phyloP scores from a whole-genome alignment of 2,888 invertebrate genomes.

The Apotomis betuletana region DNA sequence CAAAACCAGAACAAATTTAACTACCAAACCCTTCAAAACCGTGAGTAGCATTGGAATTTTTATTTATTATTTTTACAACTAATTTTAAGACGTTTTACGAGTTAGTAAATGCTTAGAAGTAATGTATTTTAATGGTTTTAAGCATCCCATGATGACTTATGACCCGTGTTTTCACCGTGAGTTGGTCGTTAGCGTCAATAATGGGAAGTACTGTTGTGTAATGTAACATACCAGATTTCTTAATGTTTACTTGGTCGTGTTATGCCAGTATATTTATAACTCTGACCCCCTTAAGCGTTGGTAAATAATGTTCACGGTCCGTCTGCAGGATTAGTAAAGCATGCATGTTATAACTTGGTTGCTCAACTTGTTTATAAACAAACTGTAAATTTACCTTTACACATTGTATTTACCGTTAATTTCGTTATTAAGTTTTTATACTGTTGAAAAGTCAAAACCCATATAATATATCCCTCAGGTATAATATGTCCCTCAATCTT shows the following conservation, averaged over 20 bases:
- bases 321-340: neutral
- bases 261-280: slow-evolving; percentile 8
- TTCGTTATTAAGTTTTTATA: neutral
- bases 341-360: neutral
- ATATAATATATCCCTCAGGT: neutral
- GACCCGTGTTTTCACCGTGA: slow-evolving; percentile 13
- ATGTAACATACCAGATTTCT: slow-evolving; percentile 23
- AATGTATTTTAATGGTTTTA: slow-evolving; percentile 17
- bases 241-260: slow-evolving; percentile 13
- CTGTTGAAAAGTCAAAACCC: neutral
- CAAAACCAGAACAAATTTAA: slow-evolving; percentile 24
- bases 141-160: slow-evolving; percentile 19
- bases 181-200: slow-evolving; percentile 5
- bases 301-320: slow-evolving; percentile 32
- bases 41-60: slow-evolving; percentile 21
- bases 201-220: slow-evolving; percentile 14
- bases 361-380: neutral
- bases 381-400: neutral
- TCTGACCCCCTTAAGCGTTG: slow-evolving; percentile 9
- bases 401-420: too few species aligned
- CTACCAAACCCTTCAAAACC: slow-evolving; percentile 25
- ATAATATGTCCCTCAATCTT: too few species aligned
- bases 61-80: slow-evolving; percentile 12
- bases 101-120: slow-evolving; percentile 20
- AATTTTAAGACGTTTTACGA: slow-evolving; percentile 20